These are phyloP conservation scores for Spodoptera littoralis DNA, from an alignment of 2,888 invertebrate genomes.

Conservation along the genomic window DNA sequence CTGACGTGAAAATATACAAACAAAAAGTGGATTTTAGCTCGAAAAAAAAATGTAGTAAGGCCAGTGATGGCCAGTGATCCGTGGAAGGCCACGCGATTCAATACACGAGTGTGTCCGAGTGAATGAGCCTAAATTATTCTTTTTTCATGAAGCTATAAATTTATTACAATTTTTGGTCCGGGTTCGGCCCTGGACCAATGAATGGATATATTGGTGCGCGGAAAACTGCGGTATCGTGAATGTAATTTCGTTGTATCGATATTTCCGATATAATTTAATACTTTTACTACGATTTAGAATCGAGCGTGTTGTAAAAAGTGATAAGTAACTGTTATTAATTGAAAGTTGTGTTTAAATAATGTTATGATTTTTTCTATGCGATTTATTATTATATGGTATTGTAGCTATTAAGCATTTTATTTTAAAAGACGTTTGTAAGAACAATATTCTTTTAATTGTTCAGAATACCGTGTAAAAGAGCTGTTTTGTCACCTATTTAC, in stretches of 20 bases:
- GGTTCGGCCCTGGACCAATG: slow-evolving; percentile 18
- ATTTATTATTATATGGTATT: no score
- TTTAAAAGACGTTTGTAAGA: no score
- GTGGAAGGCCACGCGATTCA: slow-evolving; percentile 34
- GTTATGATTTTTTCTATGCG: no score
- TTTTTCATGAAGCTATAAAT: slow-evolving; percentile 43
- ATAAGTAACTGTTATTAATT: no score
- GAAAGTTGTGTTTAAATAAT: neutral
- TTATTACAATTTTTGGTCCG: slow-evolving; percentile 25
- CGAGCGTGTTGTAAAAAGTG: no score
- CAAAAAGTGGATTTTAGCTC: slow-evolving; percentile 14
- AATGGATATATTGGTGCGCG: slow-evolving; percentile 34
- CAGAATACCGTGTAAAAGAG: no score
- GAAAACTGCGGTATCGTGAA: slow-evolving; percentile 21
- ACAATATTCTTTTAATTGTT: no score
- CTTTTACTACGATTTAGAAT: neutral
- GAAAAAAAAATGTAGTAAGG: slow-evolving; percentile 36
- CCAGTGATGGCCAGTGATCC: slow-evolving; percentile 42
- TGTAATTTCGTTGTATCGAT: slow-evolving; percentile 24
- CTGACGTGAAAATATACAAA: slow-evolving; percentile 7
- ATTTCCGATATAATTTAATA: slow-evolving; percentile 14
- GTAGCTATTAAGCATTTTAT: no score
- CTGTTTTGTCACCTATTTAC: no score
- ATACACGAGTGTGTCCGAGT: slow-evolving; percentile 33
- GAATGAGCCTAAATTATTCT: slow-evolving; percentile 36